Evolutionary conservation across 2,888 invertebrate genomes (phyloP).

Genomic region (Stenodema calcarata): DNA sequence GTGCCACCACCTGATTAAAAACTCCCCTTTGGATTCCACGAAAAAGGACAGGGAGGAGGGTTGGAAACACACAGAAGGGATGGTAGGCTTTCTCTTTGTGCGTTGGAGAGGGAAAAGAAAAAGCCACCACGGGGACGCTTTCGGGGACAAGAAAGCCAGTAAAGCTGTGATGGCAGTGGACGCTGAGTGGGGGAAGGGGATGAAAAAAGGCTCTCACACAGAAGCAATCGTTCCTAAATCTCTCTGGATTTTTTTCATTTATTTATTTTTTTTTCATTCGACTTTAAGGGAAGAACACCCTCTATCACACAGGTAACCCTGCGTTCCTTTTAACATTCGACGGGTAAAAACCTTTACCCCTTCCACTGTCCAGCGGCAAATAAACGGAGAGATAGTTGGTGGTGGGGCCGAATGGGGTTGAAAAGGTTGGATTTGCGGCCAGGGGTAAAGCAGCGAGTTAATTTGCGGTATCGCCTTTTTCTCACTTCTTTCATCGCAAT

Average conservation of each 20-base stretch:
- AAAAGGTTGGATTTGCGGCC: neutral
- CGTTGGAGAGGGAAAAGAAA: neutral
- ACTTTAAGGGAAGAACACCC: neutral
- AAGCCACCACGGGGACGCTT: neutral
- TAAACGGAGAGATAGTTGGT: neutral
- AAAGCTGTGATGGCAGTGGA: too few relatives aligned
- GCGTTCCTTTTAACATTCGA: slow-evolving; percentile 12
- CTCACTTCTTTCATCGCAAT: neutral
- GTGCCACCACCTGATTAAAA: slow-evolving; percentile 22
- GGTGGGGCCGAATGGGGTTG: too few relatives aligned
- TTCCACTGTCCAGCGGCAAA: neutral
- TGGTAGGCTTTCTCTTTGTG: slow-evolving; percentile 10
- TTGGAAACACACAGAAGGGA: neutral
- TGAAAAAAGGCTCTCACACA: neutral
- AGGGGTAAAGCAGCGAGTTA: neutral
- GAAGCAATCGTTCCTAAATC: slow-evolving; percentile 25
- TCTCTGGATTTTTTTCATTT: neutral
- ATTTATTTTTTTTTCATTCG: neutral
- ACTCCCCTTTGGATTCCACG: neutral
- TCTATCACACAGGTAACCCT: neutral
- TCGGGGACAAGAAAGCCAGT: neutral
- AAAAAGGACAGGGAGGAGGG: neutral
- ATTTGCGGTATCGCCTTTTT: neutral
- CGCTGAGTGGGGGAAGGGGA: neutral
- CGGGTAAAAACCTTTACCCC: neutral